Base-by-base conservation (phyloP, 2,888 invertebrate genomes). In the Resseliella maxima region DNA sequence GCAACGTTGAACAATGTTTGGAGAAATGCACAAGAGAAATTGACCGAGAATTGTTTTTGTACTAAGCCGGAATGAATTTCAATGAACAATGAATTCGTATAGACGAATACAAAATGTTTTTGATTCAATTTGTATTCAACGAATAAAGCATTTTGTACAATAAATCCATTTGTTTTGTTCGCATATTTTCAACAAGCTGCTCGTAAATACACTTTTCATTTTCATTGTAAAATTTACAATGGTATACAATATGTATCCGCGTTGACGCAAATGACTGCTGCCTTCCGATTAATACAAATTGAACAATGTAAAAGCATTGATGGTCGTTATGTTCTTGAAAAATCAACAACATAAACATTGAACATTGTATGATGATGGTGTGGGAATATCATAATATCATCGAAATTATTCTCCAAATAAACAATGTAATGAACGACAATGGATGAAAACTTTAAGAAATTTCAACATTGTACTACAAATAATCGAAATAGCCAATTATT, bases 141-240 rank as follows among this genome's bases (percentile, higher is more conserved):
- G 15, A 31, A 31, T 6, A 24, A 0, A 3, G 6, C 24, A 24
- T 59, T 59, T 24, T 59, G 59, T 59, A 15, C 1, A 59, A 59
- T 59, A 10, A n/a, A n/a, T 8, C 24, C 59, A 59, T 59, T 59
- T 72, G 59, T 59, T 72, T 72, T 72, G 72, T n/a, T 72, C 35
- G 27, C 15, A 72, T 59, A 2, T 72, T 59, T 59, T 31, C 72
- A 72, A 27, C 72, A 35, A 72, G 72, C 15, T 31, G 1, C 72
- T 31, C 72, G 72, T 72, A 72, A 31, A 59, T 24, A 3, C 24
- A 24, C 31, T 31, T 35, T 72, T 72, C 18, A 18, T 72, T 72
- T 72, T 12, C 31, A 31, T 72, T 72, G 72, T 72, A 72, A 59
- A 59, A 24, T n/a, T 59, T 59, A 24, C 12, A 72, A 72, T 72